Percentiles rank a stretch among this genome's conserved stretches.
Conservation (phyloP, 2,113 vertebrate genomes). For the Spea bombifrons region DNA sequence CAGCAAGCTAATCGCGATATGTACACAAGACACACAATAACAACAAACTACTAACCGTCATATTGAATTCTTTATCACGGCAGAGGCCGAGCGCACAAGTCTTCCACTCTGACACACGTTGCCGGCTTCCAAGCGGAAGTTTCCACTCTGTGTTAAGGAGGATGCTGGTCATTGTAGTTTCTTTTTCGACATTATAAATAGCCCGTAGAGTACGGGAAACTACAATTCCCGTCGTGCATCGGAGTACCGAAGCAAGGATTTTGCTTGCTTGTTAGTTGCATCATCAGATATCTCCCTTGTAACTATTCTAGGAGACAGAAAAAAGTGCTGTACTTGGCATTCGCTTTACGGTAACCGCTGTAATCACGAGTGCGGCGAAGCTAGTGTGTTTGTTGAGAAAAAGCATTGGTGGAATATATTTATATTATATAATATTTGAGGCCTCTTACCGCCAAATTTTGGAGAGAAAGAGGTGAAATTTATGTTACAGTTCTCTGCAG, state of each 20-base stretch:
- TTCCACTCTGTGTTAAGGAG: neutral
- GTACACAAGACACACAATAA: neutral
- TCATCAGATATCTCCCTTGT: neutral
- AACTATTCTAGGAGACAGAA: too few relatives aligned
- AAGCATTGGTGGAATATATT: too few relatives aligned
- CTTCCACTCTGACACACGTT: constrained; percentile 30
- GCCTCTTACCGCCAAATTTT: too few relatives aligned
- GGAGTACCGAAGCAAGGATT: too few relatives aligned
- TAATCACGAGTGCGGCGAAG: too few relatives aligned
- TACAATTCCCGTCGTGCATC: constrained; percentile 26
- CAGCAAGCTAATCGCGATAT: neutral
- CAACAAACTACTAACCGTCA: constrained; percentile 15
- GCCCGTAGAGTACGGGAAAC: neutral
- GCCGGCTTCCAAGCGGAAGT: constrained; percentile 32
- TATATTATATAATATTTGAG: too few relatives aligned
- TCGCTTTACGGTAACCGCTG: too few relatives aligned
- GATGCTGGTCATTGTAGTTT: constrained; percentile 26
- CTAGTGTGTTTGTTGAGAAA: too few relatives aligned
- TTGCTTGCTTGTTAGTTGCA: constrained; percentile 1
- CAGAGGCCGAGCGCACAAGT: neutral
- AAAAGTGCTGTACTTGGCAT: too few relatives aligned
- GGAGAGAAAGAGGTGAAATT: too few relatives aligned
- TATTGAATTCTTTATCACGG: neutral
- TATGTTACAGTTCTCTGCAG: too few relatives aligned
- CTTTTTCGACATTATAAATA: too few relatives aligned